Percentiles rank a stretch among this genome's conserved stretches.
Evolutionary conservation across 2,113 vertebrate genomes (phyloP).

Genomic region (Paratilapia polleni): DNA sequence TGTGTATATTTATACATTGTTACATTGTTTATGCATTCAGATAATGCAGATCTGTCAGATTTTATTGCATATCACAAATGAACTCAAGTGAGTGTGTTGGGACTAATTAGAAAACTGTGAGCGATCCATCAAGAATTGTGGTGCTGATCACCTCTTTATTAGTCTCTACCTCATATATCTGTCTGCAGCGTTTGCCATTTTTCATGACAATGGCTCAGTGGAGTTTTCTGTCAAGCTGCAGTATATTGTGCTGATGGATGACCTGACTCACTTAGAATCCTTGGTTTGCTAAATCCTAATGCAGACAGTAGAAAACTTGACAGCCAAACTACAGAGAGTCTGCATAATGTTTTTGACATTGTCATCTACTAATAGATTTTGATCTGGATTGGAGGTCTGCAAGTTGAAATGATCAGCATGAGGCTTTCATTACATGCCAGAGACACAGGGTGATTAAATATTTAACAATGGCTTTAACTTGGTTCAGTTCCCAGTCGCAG

Average conservation of each 20-base stretch:
- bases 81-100: constrained; percentile 33
- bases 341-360: constrained; percentile 3
- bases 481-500: constrained; percentile 26
- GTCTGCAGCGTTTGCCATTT: constrained; percentile 39
- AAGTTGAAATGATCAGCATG: constrained; percentile 14
- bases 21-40: constrained; percentile 7
- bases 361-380: neutral
- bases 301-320: constrained; percentile 23
- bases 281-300: constrained; percentile 27
- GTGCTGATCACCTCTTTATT: constrained; percentile 46
- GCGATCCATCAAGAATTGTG: constrained; percentile 29
- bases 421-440: constrained; percentile 26
- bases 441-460: constrained; percentile 35
- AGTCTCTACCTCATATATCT: constrained; percentile 48
- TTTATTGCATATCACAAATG: constrained; percentile 36
- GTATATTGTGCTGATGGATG: constrained; percentile 52
- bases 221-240: constrained; percentile 40
- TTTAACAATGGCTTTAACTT: constrained; percentile 44
- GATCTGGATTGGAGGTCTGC: neutral
- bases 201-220: constrained; percentile 39
- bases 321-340: neutral
- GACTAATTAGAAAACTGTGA: constrained; percentile 44
- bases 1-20: neutral
- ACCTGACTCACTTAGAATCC: constrained; percentile 14
- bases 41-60: constrained; percentile 27